Percentiles rank a stretch among this genome's conserved stretches.
Evolutionary conservation across 2,888 invertebrate species (phyloP).

Genomic region (Liopterus haemorrhoidalis): DNA sequence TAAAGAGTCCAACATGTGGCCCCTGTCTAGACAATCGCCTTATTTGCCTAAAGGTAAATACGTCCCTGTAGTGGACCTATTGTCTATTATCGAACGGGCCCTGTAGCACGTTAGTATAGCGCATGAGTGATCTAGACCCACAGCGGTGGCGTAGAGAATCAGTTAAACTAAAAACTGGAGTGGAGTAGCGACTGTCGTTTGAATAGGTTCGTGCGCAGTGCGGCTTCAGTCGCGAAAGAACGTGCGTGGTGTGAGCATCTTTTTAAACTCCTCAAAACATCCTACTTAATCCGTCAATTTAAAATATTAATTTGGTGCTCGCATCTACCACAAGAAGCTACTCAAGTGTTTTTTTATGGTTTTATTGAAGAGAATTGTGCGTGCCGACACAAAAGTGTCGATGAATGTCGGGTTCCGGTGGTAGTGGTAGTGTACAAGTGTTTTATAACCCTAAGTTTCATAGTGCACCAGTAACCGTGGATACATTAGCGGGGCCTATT

Average conservation of each 20-base stretch:
- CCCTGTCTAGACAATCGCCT: no score
- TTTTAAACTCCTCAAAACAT: conserved; percentile 1
- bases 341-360: neutral
- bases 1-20: no score
- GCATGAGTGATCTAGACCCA: conserved; percentile 17
- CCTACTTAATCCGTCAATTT: neutral
- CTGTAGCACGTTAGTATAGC: neutral
- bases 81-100: conserved; percentile 4
- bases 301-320: neutral
- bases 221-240: conserved; percentile 1
- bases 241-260: conserved; percentile 9
- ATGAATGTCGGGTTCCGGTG: conserved; percentile 23
- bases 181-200: conserved; percentile 8
- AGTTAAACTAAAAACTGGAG: no score
- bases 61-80: neutral
- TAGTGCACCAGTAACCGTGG: conserved; percentile 24
- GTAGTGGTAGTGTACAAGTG: conserved; percentile 19
- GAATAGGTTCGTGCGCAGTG: conserved; percentile 6
- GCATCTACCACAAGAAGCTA: neutral
- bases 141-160: conserved; percentile 3
- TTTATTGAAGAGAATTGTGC: neutral
- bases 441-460: conserved; percentile 21
- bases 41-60: conserved; percentile 1
- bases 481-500: conserved; percentile 41
- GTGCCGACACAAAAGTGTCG: neutral